These are phyloP conservation scores for Podabrus alpinus DNA, from an alignment of 2,888 invertebrate genomes.

Conservation along the genomic window DNA sequence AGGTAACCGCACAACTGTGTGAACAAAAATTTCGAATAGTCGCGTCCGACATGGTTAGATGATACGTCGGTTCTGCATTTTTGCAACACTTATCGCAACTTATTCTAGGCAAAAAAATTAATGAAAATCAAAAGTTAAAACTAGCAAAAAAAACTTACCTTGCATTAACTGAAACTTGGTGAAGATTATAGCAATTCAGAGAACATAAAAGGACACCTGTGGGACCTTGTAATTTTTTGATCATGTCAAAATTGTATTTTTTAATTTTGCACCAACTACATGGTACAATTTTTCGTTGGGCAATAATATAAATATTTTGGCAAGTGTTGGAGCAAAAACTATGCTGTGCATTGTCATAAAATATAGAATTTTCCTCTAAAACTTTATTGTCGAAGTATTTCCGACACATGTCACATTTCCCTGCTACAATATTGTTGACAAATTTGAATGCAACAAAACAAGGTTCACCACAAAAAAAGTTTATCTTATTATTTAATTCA, in stretches of 20 bases:
- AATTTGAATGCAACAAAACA: slow-evolving; percentile 94
- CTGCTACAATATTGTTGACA: slow-evolving; percentile 83
- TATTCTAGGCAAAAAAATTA: slow-evolving; percentile 54
- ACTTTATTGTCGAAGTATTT: slow-evolving; percentile 78
- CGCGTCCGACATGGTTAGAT: slow-evolving; percentile 84
- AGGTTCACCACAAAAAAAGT: slow-evolving; percentile 85
- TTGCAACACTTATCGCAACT: slow-evolving; percentile 77
- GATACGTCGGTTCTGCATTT: slow-evolving; percentile 74
- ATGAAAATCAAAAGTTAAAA: background rate
- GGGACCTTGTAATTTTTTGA: slow-evolving; percentile 58
- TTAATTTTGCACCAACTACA: slow-evolving; percentile 96
- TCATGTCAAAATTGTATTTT: slow-evolving; percentile 97
- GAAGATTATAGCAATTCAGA: slow-evolving; percentile 83
- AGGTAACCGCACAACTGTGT: slow-evolving; percentile 81
- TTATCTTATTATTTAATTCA: slow-evolving; percentile 67
- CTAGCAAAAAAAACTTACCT: slow-evolving; percentile 54
- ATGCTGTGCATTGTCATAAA: slow-evolving; percentile 68
- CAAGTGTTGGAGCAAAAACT: slow-evolving; percentile 90
- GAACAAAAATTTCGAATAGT: slow-evolving; percentile 83
- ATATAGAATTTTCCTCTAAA: slow-evolving; percentile 71
- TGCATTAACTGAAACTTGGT: slow-evolving; percentile 78
- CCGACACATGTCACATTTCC: slow-evolving; percentile 83
- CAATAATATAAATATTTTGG: slow-evolving; percentile 87
- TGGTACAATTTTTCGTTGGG: slow-evolving; percentile 84
- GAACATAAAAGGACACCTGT: slow-evolving; percentile 82